Evolutionary conservation across 2,888 invertebrate genomes (phyloP), one percentile per base, ranked within the genome.

Genomic region (Gymnoscelis rufifasciata): DNA sequence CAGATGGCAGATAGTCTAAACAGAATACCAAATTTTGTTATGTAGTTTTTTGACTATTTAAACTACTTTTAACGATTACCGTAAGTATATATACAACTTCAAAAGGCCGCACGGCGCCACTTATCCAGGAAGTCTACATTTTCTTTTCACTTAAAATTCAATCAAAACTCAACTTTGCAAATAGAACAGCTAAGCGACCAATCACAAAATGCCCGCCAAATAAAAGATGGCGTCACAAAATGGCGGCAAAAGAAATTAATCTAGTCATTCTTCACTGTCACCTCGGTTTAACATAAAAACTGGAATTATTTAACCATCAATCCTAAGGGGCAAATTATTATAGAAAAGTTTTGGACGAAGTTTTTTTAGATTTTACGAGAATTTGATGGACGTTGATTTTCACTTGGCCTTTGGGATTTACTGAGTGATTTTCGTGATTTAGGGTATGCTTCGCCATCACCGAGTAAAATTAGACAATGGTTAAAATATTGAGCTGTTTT

Each of bases 211-310:
- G 40, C 38, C 39, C n/a, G 15, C 38, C 45, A 49, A 49, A 45
- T 42, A 49, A 40, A 47, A 49, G 38, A 49, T 45, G 49, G 44
- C 41, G 37, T 15, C 43, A 8, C 39, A 51, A 49, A 56, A 51
- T 46, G 44, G 42, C 47, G 47, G 41, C 38, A 42, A 47, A 57
- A 59, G 47, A 53, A 59, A 59, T 57, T 57, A 57, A 59, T 57
- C 51, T 52, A 47, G 50, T 52, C 57, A 59, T 59, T 55, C 53
- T 55, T 59, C 59, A 59, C 54, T 59, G 59, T 59, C 59, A 54
- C 36, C 48, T 49, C 47, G 55, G 57, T 57, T 59, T 59, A 51
- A 46, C 52, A 54, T 52, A 59, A 57, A 59, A 57, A 59, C 48
- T 43, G 47, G 47, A 57, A 57, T 57, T 57, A 57, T 57, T 55